Evolutionary conservation across 2,113 vertebrate genomes (phyloP).

Genomic region (Amazona vittata): DNA sequence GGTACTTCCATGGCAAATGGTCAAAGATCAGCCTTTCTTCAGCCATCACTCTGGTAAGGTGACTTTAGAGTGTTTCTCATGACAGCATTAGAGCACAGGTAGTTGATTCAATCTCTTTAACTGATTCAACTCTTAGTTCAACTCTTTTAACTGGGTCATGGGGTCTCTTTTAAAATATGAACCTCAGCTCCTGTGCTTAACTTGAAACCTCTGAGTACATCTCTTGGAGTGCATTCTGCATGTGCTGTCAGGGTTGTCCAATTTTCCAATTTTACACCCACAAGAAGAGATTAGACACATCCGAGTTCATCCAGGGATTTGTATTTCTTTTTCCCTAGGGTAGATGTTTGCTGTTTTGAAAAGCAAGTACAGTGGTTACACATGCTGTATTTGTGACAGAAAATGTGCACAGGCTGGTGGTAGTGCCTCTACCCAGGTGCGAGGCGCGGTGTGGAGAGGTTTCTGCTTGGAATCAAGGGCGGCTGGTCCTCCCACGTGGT

Average conservation of each 20-base stretch:
- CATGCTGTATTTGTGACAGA: background rate
- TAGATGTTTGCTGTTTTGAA: background rate
- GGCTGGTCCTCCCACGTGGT: fast-evolving
- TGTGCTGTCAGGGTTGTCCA: background rate
- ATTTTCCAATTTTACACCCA: background rate
- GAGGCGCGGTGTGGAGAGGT: background rate
- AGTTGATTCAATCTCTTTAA: background rate
- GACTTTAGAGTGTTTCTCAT: background rate
- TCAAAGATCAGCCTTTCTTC: background rate
- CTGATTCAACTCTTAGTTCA: background rate
- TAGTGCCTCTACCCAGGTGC: too few species aligned
- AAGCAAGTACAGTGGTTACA: background rate
- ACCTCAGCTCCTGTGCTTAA: background rate
- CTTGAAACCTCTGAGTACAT: background rate
- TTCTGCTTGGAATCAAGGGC: background rate
- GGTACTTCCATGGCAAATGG: background rate
- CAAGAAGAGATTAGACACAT: background rate
- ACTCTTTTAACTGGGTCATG: background rate
- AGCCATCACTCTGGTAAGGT: background rate
- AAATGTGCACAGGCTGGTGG: background rate
- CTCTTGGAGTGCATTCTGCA: background rate
- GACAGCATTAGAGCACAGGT: background rate
- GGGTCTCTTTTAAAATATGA: background rate
- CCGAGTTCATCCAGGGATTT: background rate
- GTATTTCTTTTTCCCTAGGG: background rate